Conservation (phyloP, 1,140 invertebrate genomes). For the Panagrolaimus sp. region DNA sequence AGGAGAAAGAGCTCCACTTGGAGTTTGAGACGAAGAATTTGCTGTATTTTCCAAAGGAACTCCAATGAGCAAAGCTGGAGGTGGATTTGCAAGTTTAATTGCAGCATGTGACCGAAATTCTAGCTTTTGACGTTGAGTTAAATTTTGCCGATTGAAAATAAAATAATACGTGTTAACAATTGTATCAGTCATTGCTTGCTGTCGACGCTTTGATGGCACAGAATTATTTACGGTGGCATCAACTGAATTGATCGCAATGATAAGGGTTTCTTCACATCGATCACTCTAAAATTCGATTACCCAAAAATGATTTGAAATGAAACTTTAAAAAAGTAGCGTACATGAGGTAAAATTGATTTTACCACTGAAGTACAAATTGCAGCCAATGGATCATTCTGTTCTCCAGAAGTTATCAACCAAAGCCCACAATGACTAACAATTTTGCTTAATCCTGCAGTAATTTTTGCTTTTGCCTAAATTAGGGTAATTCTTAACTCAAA, state of each 20-base stretch:
- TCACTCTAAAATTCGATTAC: slow-evolving; percentile 18
- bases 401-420: slow-evolving; percentile 45
- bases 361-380: slow-evolving; percentile 25
- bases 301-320: no score
- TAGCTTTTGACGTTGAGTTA: slow-evolving; percentile 18
- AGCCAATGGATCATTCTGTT: slow-evolving; percentile 41
- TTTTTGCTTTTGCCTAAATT: slow-evolving; percentile 20
- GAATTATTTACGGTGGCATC: slow-evolving; percentile 7
- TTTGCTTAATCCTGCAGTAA: slow-evolving; percentile 26
- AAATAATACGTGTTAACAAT: slow-evolving; percentile 32
- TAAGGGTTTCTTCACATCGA: slow-evolving; percentile 26
- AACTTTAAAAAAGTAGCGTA: not conserved
- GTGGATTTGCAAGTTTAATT: slow-evolving; percentile 45
- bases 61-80: slow-evolving; percentile 51
- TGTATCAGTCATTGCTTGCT: slow-evolving; percentile 28
- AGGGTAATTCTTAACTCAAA: slow-evolving; percentile 19
- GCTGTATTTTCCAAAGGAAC: slow-evolving; percentile 38
- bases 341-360: slow-evolving; percentile 33
- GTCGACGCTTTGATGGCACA: not conserved
- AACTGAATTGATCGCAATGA: slow-evolving; percentile 29
- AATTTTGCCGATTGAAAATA: slow-evolving; percentile 20
- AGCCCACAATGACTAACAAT: slow-evolving; percentile 37
- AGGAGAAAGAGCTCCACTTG: slow-evolving; percentile 25
- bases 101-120: slow-evolving; percentile 35
- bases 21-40: slow-evolving; percentile 31